Evolutionary conservation across 1,140 invertebrate species (phyloP), one percentile per base, ranked within the genome.

Genomic region (Rhagoletis pomonella): DNA sequence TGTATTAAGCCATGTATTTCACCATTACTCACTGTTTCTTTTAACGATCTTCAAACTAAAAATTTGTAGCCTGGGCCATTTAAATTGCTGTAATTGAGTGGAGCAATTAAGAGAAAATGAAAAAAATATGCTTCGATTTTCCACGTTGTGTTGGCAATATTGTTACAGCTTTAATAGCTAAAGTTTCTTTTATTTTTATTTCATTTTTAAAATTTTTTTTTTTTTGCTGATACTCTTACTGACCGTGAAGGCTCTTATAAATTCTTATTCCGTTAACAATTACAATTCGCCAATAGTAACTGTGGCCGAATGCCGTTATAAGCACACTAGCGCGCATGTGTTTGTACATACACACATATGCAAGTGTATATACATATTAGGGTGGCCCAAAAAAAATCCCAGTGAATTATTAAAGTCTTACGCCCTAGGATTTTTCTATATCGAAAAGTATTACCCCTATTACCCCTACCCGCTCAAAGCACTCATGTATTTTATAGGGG

Each of bases 101-200:
- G n/a, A 81, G 73, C 73, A 81, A 81, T 81, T 81, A 81, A 81
- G 55, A 47, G 39, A 73, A 62, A n/a, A n/a, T n/a, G n/a, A n/a
- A n/a, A n/a, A 55, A 39, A 85, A 85, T 85, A 85, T 85, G 67
- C 42, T 73, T 9, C 50, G 39, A 10, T 44, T n/a, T n/a, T 3
- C 60, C 67, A 5, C 42, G 12, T 10, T 69, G 5, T 7, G 73
- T 55, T 47, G 73, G n/a, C 73, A 81, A 81, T 81, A 81, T 81
- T 81, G 44, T 81, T 81, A 58, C 73, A 29, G 47, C 50, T 81
- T 81, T 81, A 55, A 81, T 81, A 55, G 73, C 73, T 14, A 55
- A 81, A 81, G n/a, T n/a, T n/a, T n/a, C n/a, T n/a, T n/a, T n/a
- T n/a, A n/a, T n/a, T n/a, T 44, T 81, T 81, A 4, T 81, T 81